phyloP scores from a whole-genome alignment of 2,888 invertebrate species.

The Ophioninae sp. region DNA sequence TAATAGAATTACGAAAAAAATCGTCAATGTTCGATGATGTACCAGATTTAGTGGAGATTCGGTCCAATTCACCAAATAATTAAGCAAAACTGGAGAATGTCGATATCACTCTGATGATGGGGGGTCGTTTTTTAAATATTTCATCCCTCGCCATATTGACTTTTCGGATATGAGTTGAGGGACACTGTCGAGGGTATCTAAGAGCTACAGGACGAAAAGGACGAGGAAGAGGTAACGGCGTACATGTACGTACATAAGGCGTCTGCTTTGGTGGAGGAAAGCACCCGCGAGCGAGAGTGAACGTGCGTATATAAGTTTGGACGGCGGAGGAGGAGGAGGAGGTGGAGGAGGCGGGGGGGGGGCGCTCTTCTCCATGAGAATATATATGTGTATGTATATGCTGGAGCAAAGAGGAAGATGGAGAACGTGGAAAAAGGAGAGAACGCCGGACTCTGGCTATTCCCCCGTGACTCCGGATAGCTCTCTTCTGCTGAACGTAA shows the following conservation, averaged over 20 bases:
- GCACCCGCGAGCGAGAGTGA: slow-evolving; percentile 63
- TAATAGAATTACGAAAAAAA: no score
- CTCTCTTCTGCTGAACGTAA: slow-evolving; percentile 16
- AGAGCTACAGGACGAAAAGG: slow-evolving; percentile 60
- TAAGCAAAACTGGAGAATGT: no score
- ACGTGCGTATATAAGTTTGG: slow-evolving; percentile 63
- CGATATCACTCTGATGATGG: no score
- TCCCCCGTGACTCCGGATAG: slow-evolving; percentile 60
- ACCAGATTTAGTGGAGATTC: no score
- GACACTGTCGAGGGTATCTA: slow-evolving; percentile 65
- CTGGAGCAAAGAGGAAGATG: slow-evolving; percentile 57
- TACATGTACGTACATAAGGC: slow-evolving; percentile 9
- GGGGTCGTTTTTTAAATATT: background rate
- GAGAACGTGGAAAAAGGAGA: slow-evolving; percentile 70
- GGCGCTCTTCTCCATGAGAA: slow-evolving; percentile 38
- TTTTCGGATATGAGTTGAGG: slow-evolving; percentile 57
- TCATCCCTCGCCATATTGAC: background rate
- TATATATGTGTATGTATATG: slow-evolving; percentile 36
- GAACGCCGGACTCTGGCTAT: slow-evolving; percentile 77
- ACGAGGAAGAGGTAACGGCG: slow-evolving; percentile 56
- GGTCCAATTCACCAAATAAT: no score
- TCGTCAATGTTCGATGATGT: no score
- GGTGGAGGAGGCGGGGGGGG: no score
- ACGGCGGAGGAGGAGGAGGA: no score
- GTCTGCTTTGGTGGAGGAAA: slow-evolving; percentile 55